Conservation (phyloP, 2,797 vertebrate genomes). For the Chaenodraco wilsoni region DNA sequence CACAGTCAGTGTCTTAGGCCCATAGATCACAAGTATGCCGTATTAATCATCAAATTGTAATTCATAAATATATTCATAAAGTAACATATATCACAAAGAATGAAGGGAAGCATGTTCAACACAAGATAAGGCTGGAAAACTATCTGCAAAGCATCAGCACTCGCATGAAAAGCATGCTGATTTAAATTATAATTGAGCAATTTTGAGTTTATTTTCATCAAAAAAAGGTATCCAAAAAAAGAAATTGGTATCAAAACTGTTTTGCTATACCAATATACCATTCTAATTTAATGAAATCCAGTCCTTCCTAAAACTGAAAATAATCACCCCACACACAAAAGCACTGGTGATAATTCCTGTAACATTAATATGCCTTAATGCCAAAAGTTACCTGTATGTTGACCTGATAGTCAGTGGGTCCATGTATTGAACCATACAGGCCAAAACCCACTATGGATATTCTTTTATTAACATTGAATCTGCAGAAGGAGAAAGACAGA, state of each 20-base stretch:
- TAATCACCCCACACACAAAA: background rate
- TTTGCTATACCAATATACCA: too few species aligned
- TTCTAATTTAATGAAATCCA: background rate
- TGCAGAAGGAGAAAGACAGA: constrained; percentile 61
- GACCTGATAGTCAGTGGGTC: constrained; percentile 97
- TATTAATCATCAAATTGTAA: background rate
- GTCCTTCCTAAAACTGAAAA: background rate
- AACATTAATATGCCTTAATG: background rate
- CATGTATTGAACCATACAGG: constrained; percentile 97
- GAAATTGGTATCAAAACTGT: too few species aligned
- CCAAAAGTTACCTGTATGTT: constrained; percentile 91
- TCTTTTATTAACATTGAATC: constrained; percentile 95
- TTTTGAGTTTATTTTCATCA: too few species aligned
- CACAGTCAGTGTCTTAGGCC: background rate
- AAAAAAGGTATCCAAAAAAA: too few species aligned
- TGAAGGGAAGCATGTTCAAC: background rate
- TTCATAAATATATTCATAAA: background rate
- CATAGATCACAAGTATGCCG: background rate
- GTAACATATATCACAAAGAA: background rate
- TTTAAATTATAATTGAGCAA: too few species aligned
- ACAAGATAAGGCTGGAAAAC: background rate
- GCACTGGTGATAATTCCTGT: background rate
- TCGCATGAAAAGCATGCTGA: background rate
- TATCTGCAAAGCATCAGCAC: background rate
- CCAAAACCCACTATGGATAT: constrained; percentile 98